Evolutionary conservation across 2,797 vertebrate genomes (phyloP).

Genomic region (Smutsia temminckii): DNA sequence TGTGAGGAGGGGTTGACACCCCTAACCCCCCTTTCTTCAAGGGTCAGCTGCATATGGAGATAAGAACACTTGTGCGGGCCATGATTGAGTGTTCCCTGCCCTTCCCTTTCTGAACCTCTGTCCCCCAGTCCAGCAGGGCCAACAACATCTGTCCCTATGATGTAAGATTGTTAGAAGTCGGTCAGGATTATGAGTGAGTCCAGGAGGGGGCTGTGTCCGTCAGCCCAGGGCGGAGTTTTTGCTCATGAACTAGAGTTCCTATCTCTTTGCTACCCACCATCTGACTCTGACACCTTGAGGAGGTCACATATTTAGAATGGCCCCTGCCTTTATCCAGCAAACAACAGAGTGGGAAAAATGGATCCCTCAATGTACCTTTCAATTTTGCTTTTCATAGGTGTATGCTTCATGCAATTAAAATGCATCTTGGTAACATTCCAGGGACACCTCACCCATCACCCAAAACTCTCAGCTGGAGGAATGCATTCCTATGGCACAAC

Average conservation of each 20-base stretch:
- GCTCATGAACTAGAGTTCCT: rapidly evolving
- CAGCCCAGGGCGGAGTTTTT: neutral
- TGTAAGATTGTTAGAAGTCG: too few relatives aligned
- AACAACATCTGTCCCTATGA: rapidly evolving
- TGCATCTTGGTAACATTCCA: neutral
- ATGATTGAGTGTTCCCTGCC: neutral
- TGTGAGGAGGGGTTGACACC: too few relatives aligned
- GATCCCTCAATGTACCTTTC: too few relatives aligned
- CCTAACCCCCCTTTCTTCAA: too few relatives aligned
- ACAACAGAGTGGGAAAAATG: too few relatives aligned
- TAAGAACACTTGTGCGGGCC: neutral
- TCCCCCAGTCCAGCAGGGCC: too few relatives aligned
- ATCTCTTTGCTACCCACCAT: neutral
- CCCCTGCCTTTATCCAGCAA: neutral
- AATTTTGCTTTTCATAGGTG: neutral
- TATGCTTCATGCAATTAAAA: neutral
- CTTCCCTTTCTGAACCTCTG: neutral
- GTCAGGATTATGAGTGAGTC: neutral
- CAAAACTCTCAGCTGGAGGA: neutral
- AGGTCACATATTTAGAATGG: neutral
- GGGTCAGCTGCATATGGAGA: neutral
- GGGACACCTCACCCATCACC: rapidly evolving
- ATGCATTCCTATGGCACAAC: too few relatives aligned
- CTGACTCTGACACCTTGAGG: neutral
- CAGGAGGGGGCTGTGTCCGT: neutral